Evolutionary conservation across 2,888 invertebrate species (phyloP), one percentile per base, ranked within the genome.

Genomic region (Liodrosophila aerea): DNA sequence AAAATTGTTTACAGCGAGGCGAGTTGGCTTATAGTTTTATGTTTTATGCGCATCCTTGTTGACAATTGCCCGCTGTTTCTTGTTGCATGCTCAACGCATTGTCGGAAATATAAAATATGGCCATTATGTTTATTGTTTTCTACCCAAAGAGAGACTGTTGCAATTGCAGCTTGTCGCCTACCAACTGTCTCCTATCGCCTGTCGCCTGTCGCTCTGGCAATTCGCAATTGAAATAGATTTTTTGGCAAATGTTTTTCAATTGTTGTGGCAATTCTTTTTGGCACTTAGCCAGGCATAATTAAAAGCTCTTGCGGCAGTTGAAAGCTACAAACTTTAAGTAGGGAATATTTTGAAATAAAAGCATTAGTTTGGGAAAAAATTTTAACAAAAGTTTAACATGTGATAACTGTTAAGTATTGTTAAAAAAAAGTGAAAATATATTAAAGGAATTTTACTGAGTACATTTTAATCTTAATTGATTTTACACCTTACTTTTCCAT

Each of bases 41-140:
- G 64, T 43, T 68, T 60, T 66, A 56, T 66, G 54, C 47, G 57
- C 47, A 31, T 49, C 37, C 41, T 44, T 13, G 58, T 66, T 73
- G 84, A 83, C 82, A 83, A 76, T 75, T 80, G 76, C 86, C 76
- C 77, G 84, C 86, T 86, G 86, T 50, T 82, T 66, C 75, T 66
- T 69, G 69, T 69, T 63, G 72, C 65, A 52, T 53, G 39, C 51
- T 34, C 59, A 34, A 51, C 54, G 49, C 69, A 56, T 70, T 53
- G 70, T 69, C 67, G 73, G 60, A 77, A 81, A 75, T 78, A 86
- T 83, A 76, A 86, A 87, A 83, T 85, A 87, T 82, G 70, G 63
- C 74, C 73, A 63, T 75, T 80, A 82, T 85, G 78, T 77, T 86
- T 81, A 77, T 70, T 63, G 82, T 77, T 75, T 73, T 67, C 72